Evolutionary conservation across 2,113 vertebrate species (phyloP).

Genomic region (Nothoprocta pentlandii): DNA sequence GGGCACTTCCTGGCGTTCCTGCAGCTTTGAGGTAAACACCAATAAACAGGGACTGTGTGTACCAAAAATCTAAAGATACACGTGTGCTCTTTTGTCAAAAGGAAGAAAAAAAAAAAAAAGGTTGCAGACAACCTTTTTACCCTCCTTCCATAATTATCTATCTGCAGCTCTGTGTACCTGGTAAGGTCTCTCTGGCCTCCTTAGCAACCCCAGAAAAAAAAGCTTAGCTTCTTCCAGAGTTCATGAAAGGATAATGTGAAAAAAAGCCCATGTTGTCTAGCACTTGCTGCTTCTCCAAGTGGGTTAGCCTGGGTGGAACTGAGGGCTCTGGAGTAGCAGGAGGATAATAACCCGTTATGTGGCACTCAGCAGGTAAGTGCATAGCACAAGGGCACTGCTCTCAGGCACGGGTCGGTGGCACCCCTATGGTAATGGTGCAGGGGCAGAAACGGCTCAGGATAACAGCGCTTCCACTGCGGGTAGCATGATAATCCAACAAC

Average conservation of each 20-base stretch:
- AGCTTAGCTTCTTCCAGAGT: neutral
- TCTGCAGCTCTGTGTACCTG: neutral
- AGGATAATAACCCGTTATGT: neutral
- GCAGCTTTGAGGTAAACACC: neutral
- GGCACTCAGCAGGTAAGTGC: neutral
- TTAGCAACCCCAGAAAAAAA: neutral
- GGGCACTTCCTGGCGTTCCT: neutral
- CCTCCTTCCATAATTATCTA: neutral
- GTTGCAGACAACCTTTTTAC: neutral
- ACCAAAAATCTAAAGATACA: neutral
- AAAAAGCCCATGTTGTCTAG: neutral
- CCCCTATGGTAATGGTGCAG: neutral
- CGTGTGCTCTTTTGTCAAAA: neutral
- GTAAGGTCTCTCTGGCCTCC: neutral
- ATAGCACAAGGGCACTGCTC: neutral
- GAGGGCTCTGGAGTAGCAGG: neutral
- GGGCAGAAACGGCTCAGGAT: neutral
- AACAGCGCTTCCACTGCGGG: neutral
- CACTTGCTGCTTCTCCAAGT: neutral
- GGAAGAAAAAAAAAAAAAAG: neutral
- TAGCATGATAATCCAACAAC: neutral
- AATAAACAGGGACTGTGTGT: neutral
- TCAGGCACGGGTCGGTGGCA: neutral
- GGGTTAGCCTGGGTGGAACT: neutral
- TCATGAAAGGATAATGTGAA: neutral